Evolutionary conservation across 2,888 invertebrate species (phyloP), one percentile per base, ranked within the genome.

Genomic region (Lordiphosa andalusiaca): DNA sequence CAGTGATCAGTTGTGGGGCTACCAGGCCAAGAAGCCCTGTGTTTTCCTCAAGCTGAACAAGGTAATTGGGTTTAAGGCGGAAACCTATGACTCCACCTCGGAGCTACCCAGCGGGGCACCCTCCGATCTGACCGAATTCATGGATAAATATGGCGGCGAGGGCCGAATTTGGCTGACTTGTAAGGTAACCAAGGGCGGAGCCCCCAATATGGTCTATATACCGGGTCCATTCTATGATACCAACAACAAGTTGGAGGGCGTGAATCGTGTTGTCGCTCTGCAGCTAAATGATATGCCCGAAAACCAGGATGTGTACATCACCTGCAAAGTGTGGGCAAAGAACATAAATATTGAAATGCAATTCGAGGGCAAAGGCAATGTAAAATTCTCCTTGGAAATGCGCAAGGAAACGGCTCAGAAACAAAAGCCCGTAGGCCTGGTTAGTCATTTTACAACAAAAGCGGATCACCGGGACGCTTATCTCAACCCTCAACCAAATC

Each of bases 31-130:
- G 6, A 16, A 12, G 6, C 80, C 80, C 1, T 66, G 65, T 10
- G 7, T 80, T 33, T 66, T 80, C n/a, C 4, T 83, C 6, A 72
- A 80, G 44, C 4, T 80, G 2, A 80, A 80, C 50, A 67, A 66
- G 9, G 13, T 83, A 4, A 16, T 23, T 19, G 72, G 65, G 21
- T 80, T 35, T 10, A 25, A 5, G 2, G n/a, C 85, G 0, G 2
- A 57, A 0, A 75, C 80, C 0, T 84, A 83, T 30, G 59, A 66
- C 10, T 0, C 13, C 0, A 6, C 10, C 5, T 21, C 33, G 0
- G 59, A 67, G 0, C 19, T 80, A 16, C 73, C 84, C 1, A 6
- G 5, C 1, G 3, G 4, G 0, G 36, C n/a, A 1, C 68, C 72
- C 2, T 0, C 0, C 1, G 21, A 25, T 0, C 21, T 80, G 0